Evolutionary conservation across 2,113 vertebrate genomes (phyloP).

Genomic region (Melospiza georgiana): DNA sequence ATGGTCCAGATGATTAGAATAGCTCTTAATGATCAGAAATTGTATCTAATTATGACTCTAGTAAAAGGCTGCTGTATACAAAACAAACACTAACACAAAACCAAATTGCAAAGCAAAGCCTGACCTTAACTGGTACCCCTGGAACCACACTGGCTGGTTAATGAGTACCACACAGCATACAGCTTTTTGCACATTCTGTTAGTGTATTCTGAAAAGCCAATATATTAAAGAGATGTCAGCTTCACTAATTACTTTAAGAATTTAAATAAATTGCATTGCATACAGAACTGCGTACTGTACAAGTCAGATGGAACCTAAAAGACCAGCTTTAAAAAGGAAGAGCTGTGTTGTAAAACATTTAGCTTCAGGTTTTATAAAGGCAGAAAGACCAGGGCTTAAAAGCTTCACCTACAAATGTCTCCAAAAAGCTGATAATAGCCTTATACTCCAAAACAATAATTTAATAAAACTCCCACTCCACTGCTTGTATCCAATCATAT

Average conservation of each 20-base stretch:
- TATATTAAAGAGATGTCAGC: conserved; percentile 8
- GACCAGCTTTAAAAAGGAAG: not conserved
- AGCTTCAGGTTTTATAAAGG: not conserved
- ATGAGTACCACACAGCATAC: not conserved
- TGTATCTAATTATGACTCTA: conserved; percentile 24
- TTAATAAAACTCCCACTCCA: not conserved
- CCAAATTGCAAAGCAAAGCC: conserved; percentile 41
- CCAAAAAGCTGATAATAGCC: not conserved
- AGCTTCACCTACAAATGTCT: not conserved
- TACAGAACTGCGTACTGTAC: not conserved
- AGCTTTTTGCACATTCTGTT: conserved; percentile 10
- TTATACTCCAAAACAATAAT: not conserved
- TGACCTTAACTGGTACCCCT: conserved; percentile 44
- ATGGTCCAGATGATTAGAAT: not conserved
- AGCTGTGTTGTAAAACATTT: not conserved
- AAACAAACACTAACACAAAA: conserved; percentile 53
- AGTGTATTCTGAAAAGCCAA: not conserved
- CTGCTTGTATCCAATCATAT: not conserved
- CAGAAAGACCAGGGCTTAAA: not conserved
- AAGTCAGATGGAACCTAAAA: not conserved
- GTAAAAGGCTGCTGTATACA: conserved; percentile 32
- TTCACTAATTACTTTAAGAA: conserved; percentile 16
- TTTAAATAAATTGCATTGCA: not conserved
- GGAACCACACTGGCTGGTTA: conserved; percentile 16
- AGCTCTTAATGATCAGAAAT: conserved; percentile 50